phyloP scores from a whole-genome alignment of 2,888 invertebrate species.

The Cyclophora albipunctata region DNA sequence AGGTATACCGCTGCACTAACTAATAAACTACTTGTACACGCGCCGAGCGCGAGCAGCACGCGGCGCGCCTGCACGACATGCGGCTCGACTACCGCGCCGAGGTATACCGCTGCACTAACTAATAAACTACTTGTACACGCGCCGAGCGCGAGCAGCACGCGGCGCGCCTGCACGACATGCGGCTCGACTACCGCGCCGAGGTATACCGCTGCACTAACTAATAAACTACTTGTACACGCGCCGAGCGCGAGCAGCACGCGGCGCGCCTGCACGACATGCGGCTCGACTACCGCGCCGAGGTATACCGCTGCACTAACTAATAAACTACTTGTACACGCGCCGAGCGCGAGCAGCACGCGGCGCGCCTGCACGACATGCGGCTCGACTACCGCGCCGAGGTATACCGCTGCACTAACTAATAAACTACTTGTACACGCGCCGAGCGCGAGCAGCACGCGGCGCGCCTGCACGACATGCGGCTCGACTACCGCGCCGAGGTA shows the following conservation, averaged over 20 bases:
- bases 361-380: conserved; percentile 77
- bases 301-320: conserved; percentile 25
- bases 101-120: conserved; percentile 40
- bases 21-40: conserved; percentile 31
- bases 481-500: conserved; percentile 80
- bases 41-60: conserved; percentile 77
- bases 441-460: conserved; percentile 76
- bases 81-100: conserved; percentile 79
- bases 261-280: conserved; percentile 77
- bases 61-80: conserved; percentile 75
- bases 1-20: conserved; percentile 50
- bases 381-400: conserved; percentile 80
- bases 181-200: conserved; percentile 79
- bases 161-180: conserved; percentile 76
- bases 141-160: conserved; percentile 77
- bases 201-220: conserved; percentile 36
- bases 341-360: conserved; percentile 75
- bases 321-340: no score
- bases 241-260: conserved; percentile 76
- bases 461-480: conserved; percentile 77
- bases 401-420: conserved; percentile 4
- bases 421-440: no score
- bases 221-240: no score
- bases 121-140: no score
- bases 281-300: conserved; percentile 79